Evolutionary conservation across 2,888 invertebrate species (phyloP).

Genomic region (Coremacera marginata): DNA sequence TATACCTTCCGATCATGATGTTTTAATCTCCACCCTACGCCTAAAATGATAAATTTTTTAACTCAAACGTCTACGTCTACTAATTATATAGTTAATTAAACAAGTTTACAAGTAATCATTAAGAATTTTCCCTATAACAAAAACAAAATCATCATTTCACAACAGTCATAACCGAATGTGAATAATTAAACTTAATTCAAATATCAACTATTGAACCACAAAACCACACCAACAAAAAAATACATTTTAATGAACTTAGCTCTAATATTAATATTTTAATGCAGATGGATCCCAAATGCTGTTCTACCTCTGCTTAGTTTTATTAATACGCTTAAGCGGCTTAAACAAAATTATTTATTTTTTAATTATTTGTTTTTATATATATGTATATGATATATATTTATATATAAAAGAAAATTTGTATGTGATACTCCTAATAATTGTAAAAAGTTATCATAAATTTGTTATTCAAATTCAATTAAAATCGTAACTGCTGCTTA

Average conservation of each 20-base stretch:
- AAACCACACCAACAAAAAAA: not conserved
- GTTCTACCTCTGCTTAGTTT: conserved; percentile 19
- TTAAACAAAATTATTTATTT: conserved; percentile 24
- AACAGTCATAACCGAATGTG: too few relatives aligned
- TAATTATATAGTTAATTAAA: too few relatives aligned
- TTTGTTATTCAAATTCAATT: conserved; percentile 13
- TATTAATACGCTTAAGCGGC: conserved; percentile 13
- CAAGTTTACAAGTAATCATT: too few relatives aligned
- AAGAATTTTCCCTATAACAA: too few relatives aligned
- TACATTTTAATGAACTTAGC: conserved; percentile 1
- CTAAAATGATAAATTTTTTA: too few relatives aligned
- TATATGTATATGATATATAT: conserved; percentile 6
- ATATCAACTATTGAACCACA: too few relatives aligned
- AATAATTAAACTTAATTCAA: too few relatives aligned
- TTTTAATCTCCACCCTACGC: too few relatives aligned
- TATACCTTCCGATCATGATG: too few relatives aligned
- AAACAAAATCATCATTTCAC: too few relatives aligned
- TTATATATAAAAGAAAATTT: conserved; percentile 20
- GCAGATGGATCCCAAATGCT: conserved; percentile 15
- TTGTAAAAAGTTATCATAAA: conserved; percentile 27
- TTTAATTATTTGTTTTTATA: conserved; percentile 30
- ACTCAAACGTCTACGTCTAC: too few relatives aligned
- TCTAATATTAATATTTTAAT: not conserved
- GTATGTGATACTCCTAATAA: conserved; percentile 35
- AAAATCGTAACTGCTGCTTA: not conserved